Evolutionary conservation across 2,888 invertebrate genomes (phyloP), one percentile per base, ranked within the genome.

Genomic region (Acleris sparsana): DNA sequence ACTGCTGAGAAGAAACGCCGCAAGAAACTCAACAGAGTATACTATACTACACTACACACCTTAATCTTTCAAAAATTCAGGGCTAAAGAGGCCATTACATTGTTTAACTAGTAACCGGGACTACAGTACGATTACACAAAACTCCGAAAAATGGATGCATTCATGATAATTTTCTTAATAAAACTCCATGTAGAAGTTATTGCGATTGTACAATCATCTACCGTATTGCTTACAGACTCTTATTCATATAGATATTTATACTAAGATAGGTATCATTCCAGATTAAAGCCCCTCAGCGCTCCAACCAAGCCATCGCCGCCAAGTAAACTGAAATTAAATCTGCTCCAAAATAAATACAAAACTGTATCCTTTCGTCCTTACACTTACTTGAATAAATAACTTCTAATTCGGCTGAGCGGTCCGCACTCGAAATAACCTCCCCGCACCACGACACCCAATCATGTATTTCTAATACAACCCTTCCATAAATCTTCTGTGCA

Each of bases 311-410:
- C 44, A 56, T 29, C 57, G 44, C 20, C 58, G 52, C 25, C 51
- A 48, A 56, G 56, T 22, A 66, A 57, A 62, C 62, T 62, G 66
- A 61, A 66, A 66, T 66, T 66, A 66, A 66, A 66, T 66, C 66
- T 61, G 56, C 52, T 66, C 62, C 57, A 66, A 61, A 66, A 66
- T 62, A 66, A 66, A 66, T 66, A 66, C 62, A 66, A 66, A 61
- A 66, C 66, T 66, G 66, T 66, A 66, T 66, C 66, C 66, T 66
- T 66, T 66, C 57, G 57, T 63, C 62, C 57, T 66, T 66, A 66
- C 62, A 66, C 66, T 66, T 57, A 66, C 66, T 66, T 66, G 66
- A 62, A 66, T 66, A 66, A 66, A 66, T 66, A 66, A 57, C 57
- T 61, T 60, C 57, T 66, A 61, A 62, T 66, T 66, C 56, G 29